A percentile compares a stretch with the other conserved stretches of the same genome.
Conservation (phyloP, 2,797 vertebrate species). For the Monodelphis domestica region DNA sequence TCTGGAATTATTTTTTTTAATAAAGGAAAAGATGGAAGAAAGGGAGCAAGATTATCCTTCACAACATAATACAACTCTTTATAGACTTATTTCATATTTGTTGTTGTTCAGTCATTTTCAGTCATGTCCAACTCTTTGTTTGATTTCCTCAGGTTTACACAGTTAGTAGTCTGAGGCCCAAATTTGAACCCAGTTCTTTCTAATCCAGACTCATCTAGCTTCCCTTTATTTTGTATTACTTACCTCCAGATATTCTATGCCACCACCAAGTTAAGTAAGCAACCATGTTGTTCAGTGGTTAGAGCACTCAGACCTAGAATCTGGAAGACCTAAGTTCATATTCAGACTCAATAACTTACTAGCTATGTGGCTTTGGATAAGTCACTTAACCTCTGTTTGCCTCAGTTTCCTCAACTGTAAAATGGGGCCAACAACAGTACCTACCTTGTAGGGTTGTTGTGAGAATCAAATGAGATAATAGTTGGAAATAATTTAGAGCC, state of each 20-base stretch:
- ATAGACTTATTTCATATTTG: neutral
- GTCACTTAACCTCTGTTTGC: neutral
- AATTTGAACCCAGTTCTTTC: too few relatives aligned
- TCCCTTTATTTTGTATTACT: neutral
- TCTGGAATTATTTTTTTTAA: too few relatives aligned
- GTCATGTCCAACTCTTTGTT: too few relatives aligned
- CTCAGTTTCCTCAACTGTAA: neutral
- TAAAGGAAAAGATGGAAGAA: neutral
- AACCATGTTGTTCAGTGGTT: neutral
- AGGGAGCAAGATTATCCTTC: neutral
- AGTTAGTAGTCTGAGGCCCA: too few relatives aligned
- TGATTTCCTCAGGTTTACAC: too few relatives aligned
- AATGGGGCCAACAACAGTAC: neutral
- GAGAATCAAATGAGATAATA: neutral
- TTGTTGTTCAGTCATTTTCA: too few relatives aligned
- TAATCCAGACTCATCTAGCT: too few relatives aligned
- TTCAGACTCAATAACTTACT: neutral
- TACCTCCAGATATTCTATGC: neutral
- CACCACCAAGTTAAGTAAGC: neutral
- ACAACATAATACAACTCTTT: neutral
- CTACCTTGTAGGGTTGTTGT: neutral
- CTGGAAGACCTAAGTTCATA: neutral
- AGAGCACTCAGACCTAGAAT: neutral
- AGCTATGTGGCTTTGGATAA: neutral
- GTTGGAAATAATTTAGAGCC: neutral